Evolutionary conservation across 2,797 vertebrate genomes (phyloP).

Genomic region (Acanthurus tractus): DNA sequence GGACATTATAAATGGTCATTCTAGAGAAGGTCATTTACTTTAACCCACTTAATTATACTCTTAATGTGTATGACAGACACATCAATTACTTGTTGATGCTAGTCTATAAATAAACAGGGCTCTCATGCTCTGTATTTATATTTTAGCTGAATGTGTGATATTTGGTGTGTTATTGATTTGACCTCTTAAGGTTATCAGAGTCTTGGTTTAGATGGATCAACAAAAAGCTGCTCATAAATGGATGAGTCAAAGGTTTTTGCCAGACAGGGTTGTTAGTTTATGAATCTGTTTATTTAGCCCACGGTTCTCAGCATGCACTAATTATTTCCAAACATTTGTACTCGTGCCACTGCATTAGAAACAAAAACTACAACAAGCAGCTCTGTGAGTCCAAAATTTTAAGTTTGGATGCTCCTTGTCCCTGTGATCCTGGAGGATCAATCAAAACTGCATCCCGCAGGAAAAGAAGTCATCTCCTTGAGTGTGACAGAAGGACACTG

Average conservation of each 20-base stretch:
- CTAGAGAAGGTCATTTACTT: neutral
- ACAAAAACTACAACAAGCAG: neutral
- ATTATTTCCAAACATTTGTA: constrained; percentile 18
- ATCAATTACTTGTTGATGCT: neutral
- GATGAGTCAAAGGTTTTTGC: constrained; percentile 11
- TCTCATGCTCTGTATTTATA: neutral
- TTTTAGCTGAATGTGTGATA: neutral
- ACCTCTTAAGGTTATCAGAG: neutral
- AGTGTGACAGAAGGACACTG: constrained; percentile 29
- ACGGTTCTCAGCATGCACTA: neutral
- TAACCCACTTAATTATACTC: no score
- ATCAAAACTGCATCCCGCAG: constrained; percentile 14
- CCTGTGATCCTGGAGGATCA: constrained; percentile 6
- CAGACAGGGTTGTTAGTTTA: constrained; percentile 9
- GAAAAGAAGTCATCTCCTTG: constrained; percentile 43
- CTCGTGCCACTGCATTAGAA: neutral
- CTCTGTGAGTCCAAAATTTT: neutral
- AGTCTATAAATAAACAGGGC: neutral
- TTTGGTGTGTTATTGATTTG: neutral
- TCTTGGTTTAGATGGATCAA: neutral
- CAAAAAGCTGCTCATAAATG: neutral
- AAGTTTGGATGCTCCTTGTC: neutral
- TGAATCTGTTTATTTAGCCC: neutral
- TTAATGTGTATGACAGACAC: neutral
- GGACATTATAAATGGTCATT: neutral